Conservation (phyloP, 2,888 invertebrate species). For the Ceratothoa steindachneri region DNA sequence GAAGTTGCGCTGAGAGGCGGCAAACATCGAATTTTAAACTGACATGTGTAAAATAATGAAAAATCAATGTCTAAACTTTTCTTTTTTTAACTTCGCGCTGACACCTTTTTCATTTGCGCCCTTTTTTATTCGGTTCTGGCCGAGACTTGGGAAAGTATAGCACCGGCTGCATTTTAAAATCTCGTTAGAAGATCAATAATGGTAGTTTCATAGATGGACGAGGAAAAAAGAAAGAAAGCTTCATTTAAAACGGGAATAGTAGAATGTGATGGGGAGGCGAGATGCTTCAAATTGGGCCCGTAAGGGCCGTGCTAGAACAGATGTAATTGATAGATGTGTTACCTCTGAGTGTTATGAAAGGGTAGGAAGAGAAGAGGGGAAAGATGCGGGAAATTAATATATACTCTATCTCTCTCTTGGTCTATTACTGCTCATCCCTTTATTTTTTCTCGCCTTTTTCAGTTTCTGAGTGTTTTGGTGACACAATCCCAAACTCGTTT, state of each 20-base stretch:
- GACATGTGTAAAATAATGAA: constrained; percentile 13
- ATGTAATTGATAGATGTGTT: constrained; percentile 7
- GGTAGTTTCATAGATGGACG: constrained; percentile 21
- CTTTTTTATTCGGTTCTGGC: not conserved
- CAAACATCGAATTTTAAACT: not conserved
- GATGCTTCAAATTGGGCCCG: constrained; percentile 8
- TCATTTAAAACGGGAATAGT: constrained; percentile 7
- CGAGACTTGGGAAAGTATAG: not conserved
- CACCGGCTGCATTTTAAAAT: constrained; percentile 20
- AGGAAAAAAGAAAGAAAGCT: constrained; percentile 7
- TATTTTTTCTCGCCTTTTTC: too few relatives aligned
- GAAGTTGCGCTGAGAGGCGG: too few relatives aligned
- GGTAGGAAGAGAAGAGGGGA: too few relatives aligned
- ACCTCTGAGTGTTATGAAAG: not conserved
- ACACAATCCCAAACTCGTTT: too few relatives aligned
- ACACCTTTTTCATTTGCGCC: not conserved
- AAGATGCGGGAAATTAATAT: too few relatives aligned
- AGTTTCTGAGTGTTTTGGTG: too few relatives aligned
- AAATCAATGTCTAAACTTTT: constrained; percentile 7
- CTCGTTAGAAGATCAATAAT: constrained; percentile 29
- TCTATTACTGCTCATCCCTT: too few relatives aligned
- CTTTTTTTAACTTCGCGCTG: not conserved
- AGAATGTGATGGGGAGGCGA: not conserved
- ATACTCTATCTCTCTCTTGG: too few relatives aligned
- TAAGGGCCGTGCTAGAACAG: constrained; percentile 4